Evolutionary conservation across 1,140 invertebrate genomes (phyloP), one percentile per base, ranked within the genome.

Genomic region (Ectropis grisescens): DNA sequence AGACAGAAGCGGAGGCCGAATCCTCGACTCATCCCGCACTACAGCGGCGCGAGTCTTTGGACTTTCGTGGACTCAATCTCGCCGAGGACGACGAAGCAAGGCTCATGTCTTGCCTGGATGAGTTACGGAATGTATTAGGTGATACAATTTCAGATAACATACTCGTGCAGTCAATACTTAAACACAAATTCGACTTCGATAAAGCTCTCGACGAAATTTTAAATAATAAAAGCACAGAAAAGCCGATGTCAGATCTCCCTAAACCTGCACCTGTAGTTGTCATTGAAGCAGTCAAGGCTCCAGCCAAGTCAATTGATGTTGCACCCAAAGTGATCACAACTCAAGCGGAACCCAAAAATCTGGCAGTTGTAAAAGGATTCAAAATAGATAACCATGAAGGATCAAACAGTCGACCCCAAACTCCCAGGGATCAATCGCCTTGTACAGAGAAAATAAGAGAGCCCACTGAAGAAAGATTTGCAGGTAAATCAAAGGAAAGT

Each of bases 91-190:
- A 93, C 29, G 85, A 87, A 82, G 89, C 86, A 0, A 90, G 89
- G 62, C 78, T 97, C 2, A 87, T 90, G 50, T 93, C 92, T 1
- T 96, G 94, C 58, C 82, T 97, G 6, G 93, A 96, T 61, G 87
- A 91, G 59, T 86, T 97, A 9, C 85, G 90, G 37, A 89, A 90
- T 61, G 86, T 96, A 15, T 85, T 96, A 31, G 93, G 93, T 15
- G 91, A 95, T 39, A 83, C 88, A 0, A 66, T 90, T 13, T 84
- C 91, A 1, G 91, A 94, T 38, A 82, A 87, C 36, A 80, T 87
- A 19, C 84, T 96, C 11, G 85, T 88, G 82, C 41, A 83, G 39
- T 36, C 68, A 28, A 62, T 76, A n/a, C 31, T 79, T 1, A 74
- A 58, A 13, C 60, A 89, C 39, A 86, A 91, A 42, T 96, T 90